Base-by-base conservation (phyloP, 2,113 vertebrate species). In the Esox niger region DNA sequence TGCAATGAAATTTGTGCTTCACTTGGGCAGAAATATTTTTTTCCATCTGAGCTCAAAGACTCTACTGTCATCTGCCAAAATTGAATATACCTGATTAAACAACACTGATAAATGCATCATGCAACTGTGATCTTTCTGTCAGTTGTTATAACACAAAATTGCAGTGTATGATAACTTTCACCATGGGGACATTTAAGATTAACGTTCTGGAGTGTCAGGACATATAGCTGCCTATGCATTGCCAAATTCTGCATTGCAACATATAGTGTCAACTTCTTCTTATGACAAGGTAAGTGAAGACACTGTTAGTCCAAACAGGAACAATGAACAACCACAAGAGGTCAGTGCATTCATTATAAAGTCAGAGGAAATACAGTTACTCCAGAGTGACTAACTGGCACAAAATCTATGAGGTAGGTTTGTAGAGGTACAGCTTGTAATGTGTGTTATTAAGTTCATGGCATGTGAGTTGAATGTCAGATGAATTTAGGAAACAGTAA, bases 241-340 rank as follows among this genome's bases (percentile, higher is more conserved):
- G 2, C 6, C 21, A 54, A 54, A 21, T 25, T 5, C 21, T 54
- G 49, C 9, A 33, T 6, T n/a, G 32, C 32, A 33, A 33, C 32
- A 33, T 15, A 2, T 6, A 17, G 5, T 43, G 38, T 21, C 49
- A 54, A 21, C 23, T 9, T 30, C 25, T 52, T 49, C 57, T 62
- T 49, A 62, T 54, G 49, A 54, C 49, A 23, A n/a, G 7, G 17
- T 54, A 2, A n/a, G n/a, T n/a, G n/a, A n/a, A n/a, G 6, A n/a
- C 10, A 25, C 49, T 2, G 8, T 38, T n/a, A 23, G 0, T 3
- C 64, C 46, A 73, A 31, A 49, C 17, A 75, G 23, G 82, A 61
- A 81, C 76, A 74, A 23, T 23, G 20, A 55, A 61, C 21, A 27
- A 30, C 86, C 88, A 85, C 87, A 79, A 32, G 88, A 74, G 84